These are phyloP conservation scores for Lucifuga dentata DNA, from an alignment of 2,113 vertebrate species.

Conservation along the genomic window DNA sequence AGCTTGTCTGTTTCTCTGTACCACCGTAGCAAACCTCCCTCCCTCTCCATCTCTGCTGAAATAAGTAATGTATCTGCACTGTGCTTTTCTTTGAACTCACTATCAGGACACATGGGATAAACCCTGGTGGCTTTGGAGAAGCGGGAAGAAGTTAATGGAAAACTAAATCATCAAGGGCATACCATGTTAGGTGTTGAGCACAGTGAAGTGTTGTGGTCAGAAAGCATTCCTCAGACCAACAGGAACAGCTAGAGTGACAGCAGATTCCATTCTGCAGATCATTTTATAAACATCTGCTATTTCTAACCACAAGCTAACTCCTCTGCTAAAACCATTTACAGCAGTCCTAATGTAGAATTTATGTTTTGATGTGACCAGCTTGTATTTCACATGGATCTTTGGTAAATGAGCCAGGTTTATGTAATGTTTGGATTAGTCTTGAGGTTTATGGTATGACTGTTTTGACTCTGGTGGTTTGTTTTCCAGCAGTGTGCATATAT, in stretches of 20 bases:
- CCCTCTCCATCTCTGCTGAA: constrained; percentile 39
- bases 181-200: constrained; percentile 70
- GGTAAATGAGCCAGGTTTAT: constrained; percentile 51
- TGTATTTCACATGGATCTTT: constrained; percentile 59
- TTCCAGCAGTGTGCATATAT: constrained; percentile 3
- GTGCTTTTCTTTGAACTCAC: constrained; percentile 31
- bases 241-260: constrained; percentile 42
- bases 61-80: constrained; percentile 31
- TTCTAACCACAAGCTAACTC: constrained; percentile 42
- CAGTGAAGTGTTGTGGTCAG: constrained; percentile 20
- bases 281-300: constrained; percentile 71
- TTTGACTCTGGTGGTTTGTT: constrained; percentile 25
- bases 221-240: constrained; percentile 51
- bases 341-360: constrained; percentile 28
- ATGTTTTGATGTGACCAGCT: constrained; percentile 47
- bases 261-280: constrained; percentile 54
- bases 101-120: constrained; percentile 37
- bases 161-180: constrained; percentile 54
- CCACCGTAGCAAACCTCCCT: not conserved
- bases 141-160: constrained; percentile 50
- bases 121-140: constrained; percentile 33
- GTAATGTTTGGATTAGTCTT: constrained; percentile 49
- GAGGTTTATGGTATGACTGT: constrained; percentile 30
- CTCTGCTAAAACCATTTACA: constrained; percentile 50
- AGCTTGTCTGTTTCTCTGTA: no score